Evolutionary conservation across 2,888 invertebrate species (phyloP), one percentile per base, ranked within the genome.

Genomic region (Eupithecia exiguata): DNA sequence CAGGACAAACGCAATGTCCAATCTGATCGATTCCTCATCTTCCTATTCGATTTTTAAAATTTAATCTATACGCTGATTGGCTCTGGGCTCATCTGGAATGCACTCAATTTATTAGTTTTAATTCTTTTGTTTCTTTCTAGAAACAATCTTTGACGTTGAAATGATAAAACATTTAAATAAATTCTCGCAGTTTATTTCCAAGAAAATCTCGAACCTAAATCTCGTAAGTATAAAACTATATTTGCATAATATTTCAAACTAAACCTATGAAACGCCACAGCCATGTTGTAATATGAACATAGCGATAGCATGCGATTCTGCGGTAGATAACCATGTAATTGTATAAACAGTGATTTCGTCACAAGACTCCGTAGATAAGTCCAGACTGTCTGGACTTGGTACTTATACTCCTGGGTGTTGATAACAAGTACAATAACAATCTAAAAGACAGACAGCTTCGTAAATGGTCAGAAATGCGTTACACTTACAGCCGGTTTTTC

Each of bases 1-100:
- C 86, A 88, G 89, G 89, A 88, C 84, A 82, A 86, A 81, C 80
- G 80, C 79, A 79, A 86, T 84, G 84, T 83, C 86, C 86, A 86
- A 87, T 83, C 80, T 77, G 72, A 77, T 74, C 69, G 74, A 70
- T n/a, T 58, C 12, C 7, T 21, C 53, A 53, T 53, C 49, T 70
- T 49, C 58, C 30, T 71, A 67, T 68, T 70, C 66, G 70, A 68
- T 66, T 69, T 70, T 71, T 71, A 58, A 38, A 58, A 5, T 58
- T 25, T 58, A 12, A 58, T 58, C 58, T 25, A 5, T 58, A 21
- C n/a, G 53, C 0, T 21, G 21, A 58, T 25, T 58, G 25, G 21
- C 12, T 58, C 25, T 58, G 58, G 25, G 25, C 21, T 25, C 46
- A 18, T 40, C 21, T 53, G 58, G 58, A 58, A 58, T 25, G 58